These are phyloP conservation scores for Reinhardtius hippoglossoides DNA, from an alignment of 2,113 vertebrate species.

Conservation along the genomic window DNA sequence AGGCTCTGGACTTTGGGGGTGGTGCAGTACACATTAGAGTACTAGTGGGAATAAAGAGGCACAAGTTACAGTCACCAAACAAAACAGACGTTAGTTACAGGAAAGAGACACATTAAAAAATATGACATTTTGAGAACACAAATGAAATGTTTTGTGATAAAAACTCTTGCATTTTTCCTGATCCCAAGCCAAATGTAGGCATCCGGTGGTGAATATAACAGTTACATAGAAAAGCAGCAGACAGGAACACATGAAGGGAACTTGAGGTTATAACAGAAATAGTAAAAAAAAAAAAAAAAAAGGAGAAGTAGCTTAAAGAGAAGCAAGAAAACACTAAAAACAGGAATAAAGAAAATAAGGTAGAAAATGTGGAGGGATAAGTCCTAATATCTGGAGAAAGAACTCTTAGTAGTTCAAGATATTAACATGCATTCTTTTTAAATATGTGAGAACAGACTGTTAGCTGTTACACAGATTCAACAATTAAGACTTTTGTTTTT, in stretches of 20 bases:
- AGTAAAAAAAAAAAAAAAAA: not conserved
- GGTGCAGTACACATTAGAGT: conserved; percentile 97
- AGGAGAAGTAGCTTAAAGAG: no score
- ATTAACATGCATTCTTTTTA: not conserved
- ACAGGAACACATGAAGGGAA: not conserved
- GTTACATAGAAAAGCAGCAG: no score
- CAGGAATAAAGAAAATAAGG: not conserved
- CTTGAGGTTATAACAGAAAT: not conserved
- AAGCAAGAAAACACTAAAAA: no score
- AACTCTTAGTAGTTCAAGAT: not conserved
- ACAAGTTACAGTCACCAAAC: conserved; percentile 9
- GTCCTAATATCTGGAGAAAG: not conserved
- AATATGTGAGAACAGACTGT: not conserved
- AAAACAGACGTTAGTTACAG: not conserved
- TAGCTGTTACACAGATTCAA: not conserved
- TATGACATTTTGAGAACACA: not conserved
- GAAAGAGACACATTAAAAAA: not conserved
- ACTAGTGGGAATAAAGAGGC: conserved; percentile 78
- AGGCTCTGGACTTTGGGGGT: conserved; percentile 95
- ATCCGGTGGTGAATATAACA: no score
- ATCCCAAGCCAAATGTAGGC: no score
- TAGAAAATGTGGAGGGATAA: not conserved
- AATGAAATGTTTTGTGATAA: not conserved
- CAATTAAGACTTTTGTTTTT: not conserved
- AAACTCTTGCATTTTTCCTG: no score